Conservation (phyloP, 2,797 vertebrate species). For the Monodelphis domestica region DNA sequence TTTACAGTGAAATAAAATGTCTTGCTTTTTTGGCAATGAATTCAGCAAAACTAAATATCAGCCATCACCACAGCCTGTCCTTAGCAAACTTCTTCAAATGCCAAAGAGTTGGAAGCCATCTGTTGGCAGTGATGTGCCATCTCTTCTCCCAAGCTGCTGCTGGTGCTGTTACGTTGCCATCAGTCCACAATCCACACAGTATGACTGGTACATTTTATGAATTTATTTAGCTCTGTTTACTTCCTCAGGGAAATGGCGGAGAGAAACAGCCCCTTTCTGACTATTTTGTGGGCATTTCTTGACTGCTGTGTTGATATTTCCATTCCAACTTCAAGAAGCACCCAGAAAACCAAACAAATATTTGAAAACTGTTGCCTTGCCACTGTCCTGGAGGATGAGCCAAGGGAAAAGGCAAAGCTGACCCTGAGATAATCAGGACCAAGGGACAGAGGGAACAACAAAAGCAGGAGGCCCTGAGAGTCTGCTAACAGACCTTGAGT, state of each 20-base stretch:
- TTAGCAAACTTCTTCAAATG: constrained; percentile 68
- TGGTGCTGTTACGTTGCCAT: constrained; percentile 22
- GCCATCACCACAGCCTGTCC: background rate
- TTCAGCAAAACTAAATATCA: constrained; percentile 38
- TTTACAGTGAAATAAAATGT: constrained; percentile 17
- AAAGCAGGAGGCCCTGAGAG: background rate
- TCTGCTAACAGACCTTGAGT: background rate
- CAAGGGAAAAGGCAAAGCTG: background rate
- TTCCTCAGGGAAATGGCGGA: constrained; percentile 43
- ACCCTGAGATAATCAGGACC: background rate
- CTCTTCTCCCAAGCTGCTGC: constrained; percentile 21
- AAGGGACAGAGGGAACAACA: background rate
- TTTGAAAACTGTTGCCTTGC: constrained; percentile 30
- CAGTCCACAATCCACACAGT: constrained; percentile 37
- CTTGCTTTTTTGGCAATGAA: constrained; percentile 40
- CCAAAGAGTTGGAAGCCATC: constrained; percentile 14
- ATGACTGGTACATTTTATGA: background rate
- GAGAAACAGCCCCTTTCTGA: constrained; percentile 41
- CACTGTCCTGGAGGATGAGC: background rate
- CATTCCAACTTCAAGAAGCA: constrained; percentile 64
- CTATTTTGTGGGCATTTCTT: background rate
- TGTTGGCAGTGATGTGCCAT: background rate
- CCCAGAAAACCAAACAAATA: constrained; percentile 67
- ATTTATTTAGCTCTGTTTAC: constrained; percentile 61
- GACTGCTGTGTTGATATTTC: constrained; percentile 57